Evolutionary conservation across 1,140 invertebrate species (phyloP), one percentile per base, ranked within the genome.

Genomic region (Phymastichus coffea): DNA sequence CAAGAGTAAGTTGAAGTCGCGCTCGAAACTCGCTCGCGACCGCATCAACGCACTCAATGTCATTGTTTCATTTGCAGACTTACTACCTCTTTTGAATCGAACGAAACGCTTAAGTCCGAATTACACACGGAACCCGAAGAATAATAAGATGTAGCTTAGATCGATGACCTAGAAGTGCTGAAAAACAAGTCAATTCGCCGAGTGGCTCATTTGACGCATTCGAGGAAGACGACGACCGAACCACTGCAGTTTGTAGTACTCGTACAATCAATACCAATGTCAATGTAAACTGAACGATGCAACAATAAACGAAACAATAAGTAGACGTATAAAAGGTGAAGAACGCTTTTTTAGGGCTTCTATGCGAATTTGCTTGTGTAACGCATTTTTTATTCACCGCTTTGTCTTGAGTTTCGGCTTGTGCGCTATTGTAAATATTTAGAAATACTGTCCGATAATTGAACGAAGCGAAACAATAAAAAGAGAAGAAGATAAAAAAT

Each of bases 1-100:
- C 73, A 22, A 71, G 64, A 56, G 73, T 75, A 38, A 66, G 71
- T 64, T n/a, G n/a, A n/a, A n/a, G n/a, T n/a, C n/a, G n/a, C n/a
- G n/a, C n/a, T n/a, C n/a, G n/a, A n/a, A n/a, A n/a, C n/a, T n/a
- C n/a, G n/a, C n/a, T n/a, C n/a, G n/a, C n/a, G n/a, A n/a, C n/a
- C n/a, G n/a, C n/a, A n/a, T n/a, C n/a, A n/a, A n/a, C n/a, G n/a
- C 4, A 4, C 7, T 20, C 20, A 30, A 7, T 22, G 15, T 25
- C 35, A 23, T 33, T 59, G 14, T 40, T 20, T 49, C 12, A 35
- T 33, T 20, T 67, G 8, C 67, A 69, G 67, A 69, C 67, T 35
- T 69, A 67, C 49, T 69, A 69, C 44, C 60, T 69, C 23, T 69
- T 69, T 33, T 66, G 49, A 63, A 63, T 47, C 38, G 55, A 57